Conservation (phyloP, 2,888 invertebrate genomes). For the Ichneumon xanthorius region DNA sequence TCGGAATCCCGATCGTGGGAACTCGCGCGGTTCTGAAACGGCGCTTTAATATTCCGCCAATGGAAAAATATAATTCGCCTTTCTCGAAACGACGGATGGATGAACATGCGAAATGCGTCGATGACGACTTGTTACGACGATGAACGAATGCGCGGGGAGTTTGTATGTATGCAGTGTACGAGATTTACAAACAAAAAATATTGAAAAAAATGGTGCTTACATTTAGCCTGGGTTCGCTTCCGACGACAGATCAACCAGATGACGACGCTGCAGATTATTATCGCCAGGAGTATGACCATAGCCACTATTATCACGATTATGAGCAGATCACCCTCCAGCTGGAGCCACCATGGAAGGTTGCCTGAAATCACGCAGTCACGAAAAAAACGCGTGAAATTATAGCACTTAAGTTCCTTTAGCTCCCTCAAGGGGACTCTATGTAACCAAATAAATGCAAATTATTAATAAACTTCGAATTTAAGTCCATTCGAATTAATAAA, state of each 20-base stretch:
- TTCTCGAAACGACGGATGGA: constrained; percentile 52
- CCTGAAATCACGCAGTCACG: constrained; percentile 85
- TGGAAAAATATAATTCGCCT: constrained; percentile 40
- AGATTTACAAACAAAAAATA: constrained; percentile 8
- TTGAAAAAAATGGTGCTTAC: constrained; percentile 86
- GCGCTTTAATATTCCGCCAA: neutral
- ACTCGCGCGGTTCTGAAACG: neutral
- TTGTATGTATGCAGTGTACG: neutral
- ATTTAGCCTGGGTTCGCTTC: constrained; percentile 93
- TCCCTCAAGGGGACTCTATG: too few relatives aligned
- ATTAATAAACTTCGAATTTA: neutral
- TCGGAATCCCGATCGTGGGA: constrained; percentile 5
- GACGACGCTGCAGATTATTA: constrained; percentile 93
- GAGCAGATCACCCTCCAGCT: constrained; percentile 91
- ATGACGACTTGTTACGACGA: neutral
- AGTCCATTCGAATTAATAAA: too few relatives aligned
- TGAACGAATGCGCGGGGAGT: neutral
- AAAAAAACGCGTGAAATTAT: constrained; percentile 15
- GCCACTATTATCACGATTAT: constrained; percentile 91
- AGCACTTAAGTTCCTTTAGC: constrained; percentile 25
- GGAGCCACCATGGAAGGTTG: constrained; percentile 92
- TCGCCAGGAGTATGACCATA: constrained; percentile 89
- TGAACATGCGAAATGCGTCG: neutral
- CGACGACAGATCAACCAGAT: constrained; percentile 94
- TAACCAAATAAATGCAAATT: neutral